Evolutionary conservation across 2,888 invertebrate genomes (phyloP).

Genomic region (Cryptosula pallasiana): DNA sequence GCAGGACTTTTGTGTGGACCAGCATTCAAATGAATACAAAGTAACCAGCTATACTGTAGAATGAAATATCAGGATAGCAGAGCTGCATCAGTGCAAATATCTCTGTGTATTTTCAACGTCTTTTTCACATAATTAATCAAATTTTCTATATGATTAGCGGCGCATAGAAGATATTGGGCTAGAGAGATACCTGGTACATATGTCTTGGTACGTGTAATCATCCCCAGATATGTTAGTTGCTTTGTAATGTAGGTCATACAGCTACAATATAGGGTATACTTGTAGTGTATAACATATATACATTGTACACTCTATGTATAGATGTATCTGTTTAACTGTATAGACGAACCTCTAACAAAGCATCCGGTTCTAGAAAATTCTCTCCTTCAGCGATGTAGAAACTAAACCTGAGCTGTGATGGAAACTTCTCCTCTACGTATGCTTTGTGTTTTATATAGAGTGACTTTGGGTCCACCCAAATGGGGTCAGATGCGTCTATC

Average conservation of each 20-base stretch:
- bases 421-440: constrained; percentile 35
- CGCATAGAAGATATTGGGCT: background rate
- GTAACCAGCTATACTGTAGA: no score
- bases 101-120: no score
- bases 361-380: constrained; percentile 34
- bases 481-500: constrained; percentile 4
- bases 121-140: no score
- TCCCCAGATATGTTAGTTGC: constrained; percentile 28
- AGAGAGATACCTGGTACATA: constrained; percentile 34
- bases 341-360: constrained; percentile 35
- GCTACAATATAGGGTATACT: no score
- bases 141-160: no score
- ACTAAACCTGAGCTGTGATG: constrained; percentile 33
- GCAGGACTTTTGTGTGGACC: no score
- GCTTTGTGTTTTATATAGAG: constrained; percentile 30
- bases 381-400: constrained; percentile 33
- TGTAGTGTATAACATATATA: no score
- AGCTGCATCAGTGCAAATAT: no score
- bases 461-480: constrained; percentile 15
- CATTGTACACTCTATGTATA: no score
- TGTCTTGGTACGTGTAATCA: constrained; percentile 29
- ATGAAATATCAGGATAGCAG: no score
- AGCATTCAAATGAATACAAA: no score
- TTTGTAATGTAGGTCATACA: constrained; percentile 32
- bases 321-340: no score